phyloP scores from a whole-genome alignment of 2,113 vertebrate species.

The Tympanuchus pallidicinctus region DNA sequence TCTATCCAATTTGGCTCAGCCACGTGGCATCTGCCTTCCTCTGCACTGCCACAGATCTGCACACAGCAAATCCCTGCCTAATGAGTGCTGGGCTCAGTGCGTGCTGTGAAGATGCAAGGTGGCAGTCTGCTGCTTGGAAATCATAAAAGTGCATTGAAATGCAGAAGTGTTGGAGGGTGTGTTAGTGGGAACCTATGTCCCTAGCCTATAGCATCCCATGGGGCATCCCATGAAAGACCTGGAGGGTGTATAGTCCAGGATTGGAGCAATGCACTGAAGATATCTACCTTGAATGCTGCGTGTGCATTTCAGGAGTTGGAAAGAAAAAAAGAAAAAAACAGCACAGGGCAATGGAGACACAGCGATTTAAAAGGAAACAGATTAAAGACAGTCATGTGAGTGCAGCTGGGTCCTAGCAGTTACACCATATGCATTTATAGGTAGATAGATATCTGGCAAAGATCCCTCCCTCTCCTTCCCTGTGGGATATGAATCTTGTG shows the following conservation, averaged over 20 bases:
- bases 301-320: background rate
- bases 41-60: fast-evolving
- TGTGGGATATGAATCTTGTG: background rate
- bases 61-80: background rate
- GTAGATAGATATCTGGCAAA: background rate
- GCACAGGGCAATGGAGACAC: constrained; percentile 4
- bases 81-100: fast-evolving
- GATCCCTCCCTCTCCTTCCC: background rate
- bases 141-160: background rate
- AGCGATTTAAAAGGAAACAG: constrained; percentile 25
- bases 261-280: background rate
- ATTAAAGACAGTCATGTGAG: background rate
- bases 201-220: background rate
- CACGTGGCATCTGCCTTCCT: background rate
- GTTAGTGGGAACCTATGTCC: background rate
- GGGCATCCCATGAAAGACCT: background rate
- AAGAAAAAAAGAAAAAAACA: background rate
- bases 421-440: background rate
- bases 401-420: background rate
- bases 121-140: background rate
- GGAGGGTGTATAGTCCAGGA: background rate
- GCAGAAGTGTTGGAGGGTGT: background rate
- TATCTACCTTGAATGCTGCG: fast-evolving
- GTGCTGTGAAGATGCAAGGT: fast-evolving
- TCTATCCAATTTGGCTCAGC: constrained; percentile 34